phyloP scores from a whole-genome alignment of 2,797 vertebrate species.

The Danio kyathit region DNA sequence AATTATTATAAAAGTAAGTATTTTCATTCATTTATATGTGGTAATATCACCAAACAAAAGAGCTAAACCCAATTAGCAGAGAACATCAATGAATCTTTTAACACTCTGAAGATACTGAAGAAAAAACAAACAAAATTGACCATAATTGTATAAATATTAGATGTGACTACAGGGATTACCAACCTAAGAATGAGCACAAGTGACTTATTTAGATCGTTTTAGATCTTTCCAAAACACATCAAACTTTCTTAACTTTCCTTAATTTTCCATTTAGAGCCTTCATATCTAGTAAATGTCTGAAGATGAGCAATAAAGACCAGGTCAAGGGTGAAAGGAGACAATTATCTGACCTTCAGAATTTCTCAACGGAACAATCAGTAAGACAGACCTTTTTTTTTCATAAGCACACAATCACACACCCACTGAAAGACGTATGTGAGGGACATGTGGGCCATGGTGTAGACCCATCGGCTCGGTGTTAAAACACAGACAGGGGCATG shows the following conservation, averaged over 20 bases:
- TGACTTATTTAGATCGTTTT: neutral
- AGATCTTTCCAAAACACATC: neutral
- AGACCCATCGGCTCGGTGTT: constrained; percentile 40
- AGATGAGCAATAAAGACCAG: neutral
- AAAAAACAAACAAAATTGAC: neutral
- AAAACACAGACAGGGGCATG: constrained; percentile 48
- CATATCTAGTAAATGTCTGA: neutral
- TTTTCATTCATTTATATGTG: neutral
- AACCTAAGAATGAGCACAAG: neutral
- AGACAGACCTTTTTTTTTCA: neutral
- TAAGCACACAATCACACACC: neutral
- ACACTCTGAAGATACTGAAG: no score
- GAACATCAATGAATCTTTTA: no score
- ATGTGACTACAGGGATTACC: neutral
- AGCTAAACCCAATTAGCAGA: neutral
- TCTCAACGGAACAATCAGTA: neutral
- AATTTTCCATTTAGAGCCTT: neutral
- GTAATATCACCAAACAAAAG: neutral
- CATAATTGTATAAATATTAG: neutral
- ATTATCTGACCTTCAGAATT: neutral
- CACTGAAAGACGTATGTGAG: neutral
- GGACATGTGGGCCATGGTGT: constrained; percentile 16
- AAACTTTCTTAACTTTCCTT: neutral
- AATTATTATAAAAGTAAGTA: neutral
- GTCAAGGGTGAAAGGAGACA: neutral